These are phyloP conservation scores for Silurus aristotelis DNA, from an alignment of 2,797 vertebrate genomes.

Conservation along the genomic window DNA sequence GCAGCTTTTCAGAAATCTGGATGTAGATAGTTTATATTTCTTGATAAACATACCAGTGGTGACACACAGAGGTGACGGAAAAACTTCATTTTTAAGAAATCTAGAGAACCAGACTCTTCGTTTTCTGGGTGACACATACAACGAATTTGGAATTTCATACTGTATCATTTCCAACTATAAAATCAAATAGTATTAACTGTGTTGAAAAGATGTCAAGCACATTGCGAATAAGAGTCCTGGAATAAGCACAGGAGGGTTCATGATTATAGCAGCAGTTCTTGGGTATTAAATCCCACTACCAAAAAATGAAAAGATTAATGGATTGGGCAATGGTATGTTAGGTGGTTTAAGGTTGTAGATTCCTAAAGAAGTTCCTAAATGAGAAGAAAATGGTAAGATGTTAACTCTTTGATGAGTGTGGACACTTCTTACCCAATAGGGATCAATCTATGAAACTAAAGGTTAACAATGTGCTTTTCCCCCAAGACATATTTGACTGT, in stretches of 20 bases:
- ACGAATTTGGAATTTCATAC: neutral
- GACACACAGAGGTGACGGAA: neutral
- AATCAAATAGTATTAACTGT: neutral
- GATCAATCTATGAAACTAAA: neutral
- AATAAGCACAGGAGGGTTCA: neutral
- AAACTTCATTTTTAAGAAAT: neutral
- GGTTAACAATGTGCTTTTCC: neutral
- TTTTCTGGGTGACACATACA: neutral
- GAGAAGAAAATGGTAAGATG: neutral
- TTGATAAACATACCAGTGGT: neutral
- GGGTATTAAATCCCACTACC: neutral
- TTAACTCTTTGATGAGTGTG: neutral
- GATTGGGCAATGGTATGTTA: neutral
- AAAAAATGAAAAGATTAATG: neutral
- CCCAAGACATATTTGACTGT: neutral
- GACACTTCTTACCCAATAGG: neutral
- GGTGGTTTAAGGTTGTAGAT: neutral
- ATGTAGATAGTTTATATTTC: neutral
- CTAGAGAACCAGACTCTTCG: neutral
- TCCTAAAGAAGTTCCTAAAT: neutral
- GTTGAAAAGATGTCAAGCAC: neutral
- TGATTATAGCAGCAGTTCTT: neutral
- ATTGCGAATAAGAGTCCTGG: neutral
- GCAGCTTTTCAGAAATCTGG: neutral
- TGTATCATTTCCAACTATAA: neutral